Evolutionary conservation across 2,888 invertebrate genomes (phyloP).

Genomic region (Hymenopus coronatus): DNA sequence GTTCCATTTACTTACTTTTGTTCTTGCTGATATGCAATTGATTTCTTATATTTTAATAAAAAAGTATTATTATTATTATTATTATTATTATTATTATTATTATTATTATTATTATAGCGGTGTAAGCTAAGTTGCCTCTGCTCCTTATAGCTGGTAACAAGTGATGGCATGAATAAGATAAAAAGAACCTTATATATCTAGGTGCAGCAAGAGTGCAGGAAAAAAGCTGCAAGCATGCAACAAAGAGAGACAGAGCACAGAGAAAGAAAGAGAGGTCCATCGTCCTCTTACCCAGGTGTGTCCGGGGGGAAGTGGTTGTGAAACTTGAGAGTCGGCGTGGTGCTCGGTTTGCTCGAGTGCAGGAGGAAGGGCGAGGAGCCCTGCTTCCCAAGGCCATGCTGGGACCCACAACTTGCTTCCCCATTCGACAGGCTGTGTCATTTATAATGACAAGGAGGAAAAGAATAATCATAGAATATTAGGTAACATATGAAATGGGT

Average conservation of each 20-base stretch:
- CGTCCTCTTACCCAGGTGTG: slow-evolving; percentile 65
- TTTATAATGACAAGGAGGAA: not conserved
- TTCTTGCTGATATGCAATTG: too few relatives aligned
- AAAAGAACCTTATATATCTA: not conserved
- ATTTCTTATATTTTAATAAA: too few relatives aligned
- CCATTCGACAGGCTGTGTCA: slow-evolving; percentile 42
- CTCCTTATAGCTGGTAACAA: not conserved
- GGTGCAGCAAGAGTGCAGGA: not conserved
- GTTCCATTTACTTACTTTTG: too few relatives aligned
- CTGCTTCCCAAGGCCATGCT: slow-evolving; percentile 33
- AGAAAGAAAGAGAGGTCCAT: not conserved
- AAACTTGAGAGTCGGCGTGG: slow-evolving; percentile 84
- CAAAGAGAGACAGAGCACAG: not conserved
- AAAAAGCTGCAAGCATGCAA: slow-evolving; percentile 8
- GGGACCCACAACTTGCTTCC: slow-evolving; percentile 54
- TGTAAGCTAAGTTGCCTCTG: not conserved
- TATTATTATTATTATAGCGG: too few relatives aligned
- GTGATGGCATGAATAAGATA: not conserved
- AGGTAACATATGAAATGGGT: not conserved
- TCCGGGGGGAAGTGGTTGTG: slow-evolving; percentile 92
- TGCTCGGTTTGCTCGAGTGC: slow-evolving; percentile 59
- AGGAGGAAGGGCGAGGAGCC: slow-evolving; percentile 60
- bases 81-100: too few relatives aligned
- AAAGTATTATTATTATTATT: too few relatives aligned
- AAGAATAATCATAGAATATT: not conserved